Base-by-base conservation (phyloP, 2,888 invertebrate species). In the Hedya salicella region DNA sequence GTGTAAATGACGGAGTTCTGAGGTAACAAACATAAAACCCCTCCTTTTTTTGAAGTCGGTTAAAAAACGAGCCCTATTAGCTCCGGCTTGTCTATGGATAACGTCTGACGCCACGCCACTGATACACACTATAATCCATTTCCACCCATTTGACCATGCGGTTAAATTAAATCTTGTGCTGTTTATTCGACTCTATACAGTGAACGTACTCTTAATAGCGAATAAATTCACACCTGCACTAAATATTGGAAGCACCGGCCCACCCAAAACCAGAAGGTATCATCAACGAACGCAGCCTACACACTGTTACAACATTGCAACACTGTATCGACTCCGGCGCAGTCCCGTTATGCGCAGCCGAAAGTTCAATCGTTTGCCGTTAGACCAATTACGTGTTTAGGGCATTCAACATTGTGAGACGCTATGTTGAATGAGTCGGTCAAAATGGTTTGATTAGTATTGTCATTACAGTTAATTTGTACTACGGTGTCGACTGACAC, bases 361-460 rank as follows among this genome's bases (percentile, higher is more conserved):
- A 57, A 57, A 46, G 57, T 46, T 57, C 44, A 46, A 57, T 57
- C 30, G 30, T 13, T 14, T n/a, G 48, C 57, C 57, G 57, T 57
- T 57, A 57, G 57, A 57, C 19, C 48, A 48, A 48, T 48, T 48
- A 48, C 48, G 13, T 32, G 17, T 14, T 44, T 56, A 39, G 56
- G 30, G 16, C 25, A 56, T 56, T 56, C 56, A 42, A 16, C 11
- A 25, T 25, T 21, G 14, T 14, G 8, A 25, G 25, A 25, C 25
- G 25, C 5, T 25, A 25, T 25, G 6, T 25, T 25, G 25, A 25
- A 6, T 25, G 25, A 25, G 4, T 25, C 25, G 25, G 25, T 1
- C 25, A 6, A 25, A 25, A 6, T 3, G 2, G 2, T 0, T n/a
- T 6, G 3, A 25, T 0, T 0, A 25, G 25, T 6, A 25, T 6